Evolutionary conservation across 2,888 invertebrate species (phyloP), one percentile per base, ranked within the genome.

Genomic region (Dasysyrphus tricinctus): DNA sequence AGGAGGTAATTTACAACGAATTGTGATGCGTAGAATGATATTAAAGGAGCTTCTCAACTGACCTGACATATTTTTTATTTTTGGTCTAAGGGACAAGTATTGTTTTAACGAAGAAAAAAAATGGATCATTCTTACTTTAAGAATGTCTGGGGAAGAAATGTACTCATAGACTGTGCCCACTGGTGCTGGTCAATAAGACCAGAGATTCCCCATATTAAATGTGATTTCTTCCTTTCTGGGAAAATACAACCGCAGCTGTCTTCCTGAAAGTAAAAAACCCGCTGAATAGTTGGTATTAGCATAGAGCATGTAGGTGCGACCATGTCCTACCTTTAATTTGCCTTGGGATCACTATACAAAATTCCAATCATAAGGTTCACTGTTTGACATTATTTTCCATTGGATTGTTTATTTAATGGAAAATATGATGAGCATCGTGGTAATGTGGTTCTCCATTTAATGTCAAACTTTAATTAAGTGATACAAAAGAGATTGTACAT

Each of bases 11-110:
- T 47, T 44, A 29, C 8, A 14, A 32, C 2, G 11, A 47, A 47
- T 44, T 44, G n/a, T 32, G n/a, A 32, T 32, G 44, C 7, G 29
- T 5, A 24, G 12, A 24, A 24, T 39, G 19, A 19, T n/a, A 56
- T 54, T 32, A 34, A 57, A 57, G n/a, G n/a, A 57, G 34, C 5
- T 57, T 32, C n/a, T 34, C 34, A 57, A 34, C 34, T 57, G 34
- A 57, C 56, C n/a, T 16, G 56, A n/a, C 7, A 3, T 57, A n/a
- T 34, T n/a, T 57, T 34, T 34, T 4, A 32, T 7, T 29, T 1
- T 29, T 32, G n/a, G 29, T n/a, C n/a, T 9, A 8, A 16, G 1
- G 32, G 56, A 1, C 0, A 32, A 3, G 14, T 56, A 56, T 56
- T 56, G 56, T n/a, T 9, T 9, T n/a, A 8, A 6, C 5, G 32